Percentiles rank a stretch among this genome's conserved stretches.
These are phyloP conservation scores for Procavia capensis DNA, from an alignment of 2,113 vertebrate genomes.

Conservation along the genomic window DNA sequence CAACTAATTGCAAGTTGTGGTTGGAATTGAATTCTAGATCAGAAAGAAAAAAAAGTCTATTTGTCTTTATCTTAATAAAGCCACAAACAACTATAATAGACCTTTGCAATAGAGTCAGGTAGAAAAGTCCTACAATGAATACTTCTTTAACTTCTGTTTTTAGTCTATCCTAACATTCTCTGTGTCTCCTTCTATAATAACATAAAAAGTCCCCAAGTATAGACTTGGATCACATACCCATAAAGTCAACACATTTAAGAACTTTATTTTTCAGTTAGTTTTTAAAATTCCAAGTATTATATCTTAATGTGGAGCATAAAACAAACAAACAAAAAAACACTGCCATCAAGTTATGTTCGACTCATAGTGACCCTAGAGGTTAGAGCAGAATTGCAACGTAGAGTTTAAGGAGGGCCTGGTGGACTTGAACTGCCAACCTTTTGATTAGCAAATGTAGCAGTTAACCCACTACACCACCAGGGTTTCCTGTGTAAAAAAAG, in stretches of 20 bases:
- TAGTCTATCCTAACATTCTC: background rate
- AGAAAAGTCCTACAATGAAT: background rate
- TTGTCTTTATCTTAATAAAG: conserved; percentile 27
- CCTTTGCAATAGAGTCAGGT: background rate
- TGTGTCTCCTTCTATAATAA: background rate
- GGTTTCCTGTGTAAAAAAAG: too few species aligned
- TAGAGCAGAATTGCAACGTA: too few species aligned
- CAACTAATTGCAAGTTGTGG: background rate
- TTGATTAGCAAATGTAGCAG: too few species aligned
- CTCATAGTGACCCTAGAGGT: too few species aligned
- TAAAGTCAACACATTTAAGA: background rate
- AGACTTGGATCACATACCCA: background rate
- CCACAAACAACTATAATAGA: background rate
- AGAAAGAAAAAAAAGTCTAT: background rate
- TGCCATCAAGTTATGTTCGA: too few species aligned
- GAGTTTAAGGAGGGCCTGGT: too few species aligned
- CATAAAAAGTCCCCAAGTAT: background rate
- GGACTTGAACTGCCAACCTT: too few species aligned
- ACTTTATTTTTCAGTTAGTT: background rate
- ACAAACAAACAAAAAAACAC: too few species aligned
- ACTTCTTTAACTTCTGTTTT: background rate
- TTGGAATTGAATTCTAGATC: background rate
- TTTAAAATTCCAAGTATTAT: background rate
- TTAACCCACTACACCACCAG: too few species aligned
- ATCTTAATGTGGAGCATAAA: background rate